Conservation (phyloP, 2,888 invertebrate species). For the Melinaea menophilus region DNA sequence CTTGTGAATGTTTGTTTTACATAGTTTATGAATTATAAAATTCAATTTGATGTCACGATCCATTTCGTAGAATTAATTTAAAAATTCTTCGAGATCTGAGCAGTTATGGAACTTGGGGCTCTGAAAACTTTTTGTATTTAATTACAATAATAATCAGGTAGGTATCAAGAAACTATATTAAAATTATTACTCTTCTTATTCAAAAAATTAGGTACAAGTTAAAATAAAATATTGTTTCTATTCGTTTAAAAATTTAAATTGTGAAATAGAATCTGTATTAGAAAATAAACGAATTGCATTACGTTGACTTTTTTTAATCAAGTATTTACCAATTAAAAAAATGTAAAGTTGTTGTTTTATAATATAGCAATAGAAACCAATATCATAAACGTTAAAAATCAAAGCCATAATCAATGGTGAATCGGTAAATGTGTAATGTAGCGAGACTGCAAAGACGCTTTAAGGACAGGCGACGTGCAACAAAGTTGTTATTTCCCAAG, state of each 20-base stretch:
- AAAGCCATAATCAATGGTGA: constrained; percentile 69
- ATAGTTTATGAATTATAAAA: constrained; percentile 35
- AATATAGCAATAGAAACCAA: constrained; percentile 63
- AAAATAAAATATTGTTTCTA: no score
- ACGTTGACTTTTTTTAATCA: no score
- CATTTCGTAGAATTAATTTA: constrained; percentile 22
- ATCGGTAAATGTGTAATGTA: constrained; percentile 69
- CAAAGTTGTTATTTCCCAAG: constrained; percentile 77
- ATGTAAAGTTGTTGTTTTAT: not conserved
- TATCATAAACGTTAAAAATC: constrained; percentile 74
- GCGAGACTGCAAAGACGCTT: constrained; percentile 67
- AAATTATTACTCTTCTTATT: no score
- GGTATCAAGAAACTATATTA: no score
- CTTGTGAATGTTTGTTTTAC: constrained; percentile 32
- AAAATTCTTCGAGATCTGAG: constrained; percentile 64
- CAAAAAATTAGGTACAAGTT: no score
- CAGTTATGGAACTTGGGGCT: constrained; percentile 62
- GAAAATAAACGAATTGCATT: no score
- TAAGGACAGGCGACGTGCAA: constrained; percentile 75
- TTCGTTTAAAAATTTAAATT: no score
- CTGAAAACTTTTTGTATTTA: constrained; percentile 52
- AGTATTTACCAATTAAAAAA: no score
- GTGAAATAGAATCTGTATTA: no score
- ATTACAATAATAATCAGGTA: no score
- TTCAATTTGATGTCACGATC: constrained; percentile 48